phyloP scores from a whole-genome alignment of 2,113 vertebrate genomes.

The Noturus placidus region DNA sequence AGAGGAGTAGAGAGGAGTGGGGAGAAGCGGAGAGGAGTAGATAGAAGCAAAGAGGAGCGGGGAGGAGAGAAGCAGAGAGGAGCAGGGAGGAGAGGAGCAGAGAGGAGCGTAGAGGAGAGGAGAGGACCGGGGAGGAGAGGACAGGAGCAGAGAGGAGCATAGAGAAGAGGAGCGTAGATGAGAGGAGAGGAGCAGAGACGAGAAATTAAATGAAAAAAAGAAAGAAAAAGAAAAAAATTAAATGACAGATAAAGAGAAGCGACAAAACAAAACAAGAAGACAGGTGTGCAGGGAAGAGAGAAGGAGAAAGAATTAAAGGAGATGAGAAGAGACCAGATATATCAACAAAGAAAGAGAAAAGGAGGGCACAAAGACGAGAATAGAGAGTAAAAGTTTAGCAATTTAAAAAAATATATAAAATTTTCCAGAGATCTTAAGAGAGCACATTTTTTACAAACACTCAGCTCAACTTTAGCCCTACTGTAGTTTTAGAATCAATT shows the following conservation, averaged over 20 bases:
- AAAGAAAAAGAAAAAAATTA: neutral
- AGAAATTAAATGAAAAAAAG: neutral
- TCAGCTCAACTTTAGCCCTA: neutral
- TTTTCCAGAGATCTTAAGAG: neutral
- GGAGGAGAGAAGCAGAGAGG: neutral
- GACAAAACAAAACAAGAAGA: neutral
- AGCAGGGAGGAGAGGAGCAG: too few relatives aligned
- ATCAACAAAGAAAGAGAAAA: neutral
- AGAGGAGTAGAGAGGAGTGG: neutral
- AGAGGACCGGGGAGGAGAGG: too few relatives aligned
- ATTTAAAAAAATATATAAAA: neutral
- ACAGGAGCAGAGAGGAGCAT: neutral
- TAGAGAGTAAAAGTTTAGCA: neutral
- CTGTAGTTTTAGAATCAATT: neutral
- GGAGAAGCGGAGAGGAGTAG: too few relatives aligned
- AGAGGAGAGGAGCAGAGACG: neutral
- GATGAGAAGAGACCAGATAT: neutral
- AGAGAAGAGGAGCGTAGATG: too few relatives aligned
- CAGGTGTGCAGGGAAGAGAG: neutral
- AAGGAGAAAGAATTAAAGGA: neutral
- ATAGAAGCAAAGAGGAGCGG: neutral
- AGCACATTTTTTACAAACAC: neutral
- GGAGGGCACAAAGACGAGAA: neutral
- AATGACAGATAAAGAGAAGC: neutral
- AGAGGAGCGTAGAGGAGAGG: too few relatives aligned